These are phyloP conservation scores for Conistra vaccinii DNA, from an alignment of 2,888 invertebrate species.

Conservation along the genomic window DNA sequence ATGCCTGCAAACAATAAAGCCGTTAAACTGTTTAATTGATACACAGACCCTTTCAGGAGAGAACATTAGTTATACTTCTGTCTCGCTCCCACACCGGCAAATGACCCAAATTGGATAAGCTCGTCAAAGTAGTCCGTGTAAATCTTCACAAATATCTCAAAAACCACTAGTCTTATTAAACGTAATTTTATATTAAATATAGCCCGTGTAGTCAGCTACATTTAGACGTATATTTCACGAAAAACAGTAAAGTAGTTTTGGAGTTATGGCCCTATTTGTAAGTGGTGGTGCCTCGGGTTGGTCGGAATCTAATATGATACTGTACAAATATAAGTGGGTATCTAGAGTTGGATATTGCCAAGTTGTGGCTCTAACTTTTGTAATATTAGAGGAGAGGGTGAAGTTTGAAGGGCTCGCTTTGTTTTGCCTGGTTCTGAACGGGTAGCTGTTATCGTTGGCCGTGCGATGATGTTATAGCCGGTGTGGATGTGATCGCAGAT, in stretches of 20 bases:
- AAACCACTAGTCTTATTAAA: slow-evolving; percentile 2
- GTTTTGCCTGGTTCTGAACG: slow-evolving; percentile 58
- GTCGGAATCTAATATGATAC: slow-evolving; percentile 62
- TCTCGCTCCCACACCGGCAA: slow-evolving; percentile 65
- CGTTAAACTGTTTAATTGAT: slow-evolving; percentile 64
- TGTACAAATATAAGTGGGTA: slow-evolving; percentile 68
- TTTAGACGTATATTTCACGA: not conserved
- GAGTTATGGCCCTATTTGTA: slow-evolving; percentile 53
- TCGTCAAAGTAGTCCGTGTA: slow-evolving; percentile 6
- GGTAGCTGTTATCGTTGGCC: slow-evolving; percentile 63
- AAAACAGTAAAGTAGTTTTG: slow-evolving; percentile 46
- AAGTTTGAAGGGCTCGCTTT: slow-evolving; percentile 78
- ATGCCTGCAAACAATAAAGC: slow-evolving; percentile 60
- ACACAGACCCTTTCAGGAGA: slow-evolving; percentile 66
- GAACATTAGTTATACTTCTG: slow-evolving; percentile 46
- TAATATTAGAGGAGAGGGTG: slow-evolving; percentile 83
- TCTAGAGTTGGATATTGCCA: slow-evolving; percentile 72
- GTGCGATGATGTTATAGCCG: slow-evolving; percentile 63
- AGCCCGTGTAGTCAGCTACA: not conserved
- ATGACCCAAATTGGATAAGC: slow-evolving; percentile 26
- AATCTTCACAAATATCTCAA: slow-evolving; percentile 36
- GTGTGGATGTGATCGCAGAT: slow-evolving; percentile 50
- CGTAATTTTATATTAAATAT: not conserved
- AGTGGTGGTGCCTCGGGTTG: slow-evolving; percentile 35
- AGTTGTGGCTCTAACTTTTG: slow-evolving; percentile 83